Evolutionary conservation across 2,888 invertebrate genomes (phyloP).

Genomic region (Acanthosoma haemorrhoidale): DNA sequence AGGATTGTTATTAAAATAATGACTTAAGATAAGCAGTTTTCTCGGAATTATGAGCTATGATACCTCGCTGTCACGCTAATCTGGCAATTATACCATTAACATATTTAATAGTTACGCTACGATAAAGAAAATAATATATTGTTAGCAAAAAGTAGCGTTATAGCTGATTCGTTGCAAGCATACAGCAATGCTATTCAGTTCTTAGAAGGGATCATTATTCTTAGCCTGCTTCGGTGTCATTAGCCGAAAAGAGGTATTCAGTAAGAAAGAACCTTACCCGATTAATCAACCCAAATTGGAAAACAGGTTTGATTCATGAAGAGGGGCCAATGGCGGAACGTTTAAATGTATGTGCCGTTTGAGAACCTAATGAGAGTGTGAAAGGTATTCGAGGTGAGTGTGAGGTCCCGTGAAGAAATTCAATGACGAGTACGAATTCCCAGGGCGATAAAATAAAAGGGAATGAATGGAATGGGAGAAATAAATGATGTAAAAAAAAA

Average conservation of each 20-base stretch:
- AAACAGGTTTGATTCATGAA: conserved; percentile 5
- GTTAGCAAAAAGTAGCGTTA: no score
- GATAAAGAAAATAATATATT: no score
- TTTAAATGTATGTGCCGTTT: background rate
- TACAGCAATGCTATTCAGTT: background rate
- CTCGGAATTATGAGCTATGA: no score
- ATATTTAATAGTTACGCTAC: no score
- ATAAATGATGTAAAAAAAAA: background rate
- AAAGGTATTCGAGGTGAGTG: background rate
- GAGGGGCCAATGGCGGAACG: background rate
- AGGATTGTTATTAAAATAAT: no score
- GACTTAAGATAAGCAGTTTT: no score
- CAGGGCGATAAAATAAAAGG: background rate
- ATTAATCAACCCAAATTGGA: conserved; percentile 2
- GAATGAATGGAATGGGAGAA: conserved; percentile 4
- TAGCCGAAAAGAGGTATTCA: background rate
- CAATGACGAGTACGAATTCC: conserved; percentile 1
- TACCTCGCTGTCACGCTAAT: no score
- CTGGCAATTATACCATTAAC: no score
- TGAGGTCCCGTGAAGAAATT: conserved; percentile 12
- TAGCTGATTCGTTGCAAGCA: no score
- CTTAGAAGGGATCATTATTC: background rate
- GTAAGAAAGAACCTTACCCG: background rate
- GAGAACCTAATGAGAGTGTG: conserved; percentile 4
- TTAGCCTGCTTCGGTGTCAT: background rate